Conservation (phyloP, 2,113 vertebrate genomes). For the Plestiodon gilberti region DNA sequence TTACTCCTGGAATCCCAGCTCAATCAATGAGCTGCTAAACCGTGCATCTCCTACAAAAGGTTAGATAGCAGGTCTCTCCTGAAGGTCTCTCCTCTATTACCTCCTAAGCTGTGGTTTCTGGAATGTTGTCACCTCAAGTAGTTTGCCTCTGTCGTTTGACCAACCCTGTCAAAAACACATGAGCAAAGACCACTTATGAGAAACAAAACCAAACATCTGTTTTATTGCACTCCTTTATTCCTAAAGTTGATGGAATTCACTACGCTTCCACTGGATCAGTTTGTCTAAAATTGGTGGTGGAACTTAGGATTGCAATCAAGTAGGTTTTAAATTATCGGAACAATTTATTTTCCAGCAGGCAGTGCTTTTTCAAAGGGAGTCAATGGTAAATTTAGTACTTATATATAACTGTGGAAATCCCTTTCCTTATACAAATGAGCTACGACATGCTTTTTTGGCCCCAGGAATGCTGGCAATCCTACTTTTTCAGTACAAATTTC, state of each 20-base stretch:
- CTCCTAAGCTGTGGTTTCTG: too few species aligned
- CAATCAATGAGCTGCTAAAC: too few species aligned
- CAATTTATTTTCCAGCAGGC: not conserved
- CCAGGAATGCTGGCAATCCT: not conserved
- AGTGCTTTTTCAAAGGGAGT: not conserved
- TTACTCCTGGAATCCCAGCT: too few species aligned
- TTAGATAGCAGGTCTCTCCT: too few species aligned
- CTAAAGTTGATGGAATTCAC: too few species aligned
- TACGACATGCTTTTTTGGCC: not conserved
- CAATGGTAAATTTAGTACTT: not conserved
- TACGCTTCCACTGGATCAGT: too few species aligned
- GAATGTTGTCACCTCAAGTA: not conserved
- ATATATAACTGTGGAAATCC: constrained; percentile 4
- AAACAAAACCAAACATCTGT: not conserved
- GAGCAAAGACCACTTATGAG: too few species aligned
- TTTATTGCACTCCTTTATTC: not conserved
- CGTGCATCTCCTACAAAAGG: too few species aligned
- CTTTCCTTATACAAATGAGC: not conserved
- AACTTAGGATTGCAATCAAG: not conserved
- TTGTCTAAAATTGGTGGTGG: not conserved
- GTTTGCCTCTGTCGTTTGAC: not conserved
- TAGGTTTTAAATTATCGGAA: not conserved
- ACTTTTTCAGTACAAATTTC: not conserved
- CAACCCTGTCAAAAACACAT: not conserved
- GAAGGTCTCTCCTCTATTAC: too few species aligned